phyloP scores from a whole-genome alignment of 2,113 vertebrate species.

The Limanda limanda region DNA sequence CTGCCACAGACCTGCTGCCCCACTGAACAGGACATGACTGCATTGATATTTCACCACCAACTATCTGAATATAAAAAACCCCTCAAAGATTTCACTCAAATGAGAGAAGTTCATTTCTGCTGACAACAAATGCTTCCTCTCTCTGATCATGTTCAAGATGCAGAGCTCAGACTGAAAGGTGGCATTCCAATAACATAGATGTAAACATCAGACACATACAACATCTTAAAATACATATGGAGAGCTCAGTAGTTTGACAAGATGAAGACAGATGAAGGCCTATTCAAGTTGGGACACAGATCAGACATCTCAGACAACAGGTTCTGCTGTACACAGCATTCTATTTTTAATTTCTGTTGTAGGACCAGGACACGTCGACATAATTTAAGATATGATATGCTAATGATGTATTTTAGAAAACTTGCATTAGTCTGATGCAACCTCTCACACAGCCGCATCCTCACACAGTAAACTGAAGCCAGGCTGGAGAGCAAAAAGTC shows the following conservation, averaged over 20 bases:
- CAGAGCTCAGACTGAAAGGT: too few species aligned
- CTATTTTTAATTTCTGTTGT: not conserved
- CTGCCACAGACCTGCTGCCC: conserved; percentile 46
- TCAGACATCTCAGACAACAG: too few species aligned
- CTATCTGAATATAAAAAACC: not conserved
- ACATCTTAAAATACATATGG: not conserved
- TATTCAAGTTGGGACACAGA: too few species aligned
- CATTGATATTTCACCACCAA: conserved; percentile 15
- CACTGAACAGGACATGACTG: conserved; percentile 4
- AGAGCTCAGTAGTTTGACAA: not conserved
- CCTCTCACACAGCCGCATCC: conserved; percentile 17
- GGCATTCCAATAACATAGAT: not conserved
- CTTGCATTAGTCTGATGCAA: conserved; percentile 2
- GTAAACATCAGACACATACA: not conserved
- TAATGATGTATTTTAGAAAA: not conserved
- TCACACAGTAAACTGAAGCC: conserved; percentile 24
- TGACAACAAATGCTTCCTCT: too few species aligned
- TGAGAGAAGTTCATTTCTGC: not conserved
- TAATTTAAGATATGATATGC: not conserved
- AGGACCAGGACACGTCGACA: not conserved
- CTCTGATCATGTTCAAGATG: too few species aligned
- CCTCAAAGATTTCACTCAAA: not conserved
- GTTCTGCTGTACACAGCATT: too few species aligned
- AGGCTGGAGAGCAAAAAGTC: conserved; percentile 21
- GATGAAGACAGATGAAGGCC: not conserved